Percentiles rank a stretch among this genome's conserved stretches.
These are phyloP conservation scores for Crotophaga sulcirostris DNA, from an alignment of 2,113 vertebrate species.

Conservation along the genomic window DNA sequence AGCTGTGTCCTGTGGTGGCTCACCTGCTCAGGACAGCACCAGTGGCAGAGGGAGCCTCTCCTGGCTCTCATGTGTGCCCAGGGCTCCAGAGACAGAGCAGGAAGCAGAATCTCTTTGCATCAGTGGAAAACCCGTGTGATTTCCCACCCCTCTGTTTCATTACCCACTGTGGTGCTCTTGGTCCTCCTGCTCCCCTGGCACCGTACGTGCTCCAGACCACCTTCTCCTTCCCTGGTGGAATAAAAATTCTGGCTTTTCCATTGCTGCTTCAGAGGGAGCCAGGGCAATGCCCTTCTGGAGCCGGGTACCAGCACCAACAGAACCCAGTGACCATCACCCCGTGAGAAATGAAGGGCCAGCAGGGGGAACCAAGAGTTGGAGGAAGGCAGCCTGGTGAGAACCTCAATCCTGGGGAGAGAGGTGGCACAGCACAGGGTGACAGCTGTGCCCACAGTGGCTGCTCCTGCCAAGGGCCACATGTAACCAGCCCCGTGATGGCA, in stretches of 20 bases:
- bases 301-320: background rate
- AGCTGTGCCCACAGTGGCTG: background rate
- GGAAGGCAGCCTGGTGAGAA: background rate
- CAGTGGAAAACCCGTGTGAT: background rate
- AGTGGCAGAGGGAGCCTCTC: background rate
- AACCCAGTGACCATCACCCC: background rate
- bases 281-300: background rate
- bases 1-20: background rate
- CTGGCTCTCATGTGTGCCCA: background rate
- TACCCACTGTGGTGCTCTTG: background rate
- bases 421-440: no score
- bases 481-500: no score
- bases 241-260: background rate
- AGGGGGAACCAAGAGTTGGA: background rate
- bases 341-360: background rate
- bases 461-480: background rate
- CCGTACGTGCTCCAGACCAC: background rate
- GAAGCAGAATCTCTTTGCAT: background rate
- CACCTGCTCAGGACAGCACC: background rate
- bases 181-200: background rate
- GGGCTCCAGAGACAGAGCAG: background rate
- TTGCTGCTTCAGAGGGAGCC: background rate
- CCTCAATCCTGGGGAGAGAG: background rate
- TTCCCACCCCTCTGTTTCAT: background rate
- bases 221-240: background rate